A percentile compares a stretch with the other conserved stretches of the same genome.
These are phyloP conservation scores for Hiodon alosoides DNA, from an alignment of 2,113 vertebrate species.

Conservation along the genomic window DNA sequence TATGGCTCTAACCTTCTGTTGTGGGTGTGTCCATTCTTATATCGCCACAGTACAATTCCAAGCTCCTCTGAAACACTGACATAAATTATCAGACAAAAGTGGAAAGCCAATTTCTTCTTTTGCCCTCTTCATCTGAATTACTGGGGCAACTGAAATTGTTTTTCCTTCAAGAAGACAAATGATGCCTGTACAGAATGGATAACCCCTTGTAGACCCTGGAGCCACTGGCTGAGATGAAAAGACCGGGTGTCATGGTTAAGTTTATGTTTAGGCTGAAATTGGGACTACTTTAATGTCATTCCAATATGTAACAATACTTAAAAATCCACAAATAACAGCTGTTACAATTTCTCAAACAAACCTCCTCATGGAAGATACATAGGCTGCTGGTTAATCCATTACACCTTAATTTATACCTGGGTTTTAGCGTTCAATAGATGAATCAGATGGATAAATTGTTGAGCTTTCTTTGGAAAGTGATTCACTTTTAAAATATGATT, in stretches of 20 bases:
- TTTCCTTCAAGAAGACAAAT: constrained; percentile 4
- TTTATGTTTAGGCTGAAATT: background rate
- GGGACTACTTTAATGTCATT: background rate
- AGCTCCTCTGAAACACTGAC: background rate
- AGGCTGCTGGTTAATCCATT: no score
- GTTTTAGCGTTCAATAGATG: no score
- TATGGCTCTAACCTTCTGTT: no score
- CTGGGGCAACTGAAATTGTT: background rate
- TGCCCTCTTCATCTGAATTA: background rate
- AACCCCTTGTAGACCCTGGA: background rate
- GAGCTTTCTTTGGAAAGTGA: no score
- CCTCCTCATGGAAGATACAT: no score
- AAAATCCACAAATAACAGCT: no score
- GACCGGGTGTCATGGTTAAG: background rate
- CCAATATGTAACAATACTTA: no score
- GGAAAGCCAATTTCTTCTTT: background rate
- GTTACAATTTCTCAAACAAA: no score
- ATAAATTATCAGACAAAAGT: background rate
- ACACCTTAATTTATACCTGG: no score
- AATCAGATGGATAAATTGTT: no score
- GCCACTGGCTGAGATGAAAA: background rate
- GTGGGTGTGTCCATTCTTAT: no score
- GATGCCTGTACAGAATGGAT: background rate
- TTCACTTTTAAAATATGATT: no score
- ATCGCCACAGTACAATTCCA: background rate